Evolutionary conservation across 2,113 vertebrate species (phyloP), one percentile per base, ranked within the genome.

Genomic region (Varanus salvator): DNA sequence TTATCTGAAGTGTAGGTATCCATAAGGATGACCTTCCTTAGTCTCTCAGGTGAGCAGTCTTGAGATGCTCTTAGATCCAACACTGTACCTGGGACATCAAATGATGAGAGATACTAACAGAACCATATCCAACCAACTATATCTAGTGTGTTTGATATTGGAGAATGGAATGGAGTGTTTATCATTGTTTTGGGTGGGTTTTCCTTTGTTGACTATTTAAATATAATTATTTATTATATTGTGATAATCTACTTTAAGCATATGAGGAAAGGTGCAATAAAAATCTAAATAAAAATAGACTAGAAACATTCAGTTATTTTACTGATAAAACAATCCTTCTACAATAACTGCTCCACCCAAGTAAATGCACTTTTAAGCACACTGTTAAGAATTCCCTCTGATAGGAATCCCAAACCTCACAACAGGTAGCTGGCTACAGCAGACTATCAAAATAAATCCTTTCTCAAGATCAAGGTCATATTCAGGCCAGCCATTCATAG

Each of bases 381-480:
- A 93, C 90, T 95, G 90, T 91, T 94, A 94, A 94, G 96, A 97
- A 97, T 96, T 97, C 96, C 97, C 93, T 97, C 95, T 97, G 96
- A 95, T 97, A 96, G 96, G 97, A 97, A 97, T 97, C 97, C 97
- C 97, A 97, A 96, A 92, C 96, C 96, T 98, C 98, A 98, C 98
- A 95, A 97, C 97, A 98, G 98, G 98, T 98, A 97, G 96, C 97
- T 98, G 95, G 95, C 96, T 97, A 93, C 91, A 97, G 97, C 96
- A 96, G 97, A 97, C 97, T 98, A 97, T 94, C 96, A 98, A 98
- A 98, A 98, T 97, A 98, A 98, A 98, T 97, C 97, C 98, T 97
- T 98, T 98, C 97, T 97, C 96, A 93, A 95, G 95, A 95, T 97
- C 95, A 95, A 97, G 98, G 98, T 98, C 97, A 98, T 90, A 89